Evolutionary conservation across 2,797 vertebrate species (phyloP), one percentile per base, ranked within the genome.

Genomic region (Simalia tracyae): DNA sequence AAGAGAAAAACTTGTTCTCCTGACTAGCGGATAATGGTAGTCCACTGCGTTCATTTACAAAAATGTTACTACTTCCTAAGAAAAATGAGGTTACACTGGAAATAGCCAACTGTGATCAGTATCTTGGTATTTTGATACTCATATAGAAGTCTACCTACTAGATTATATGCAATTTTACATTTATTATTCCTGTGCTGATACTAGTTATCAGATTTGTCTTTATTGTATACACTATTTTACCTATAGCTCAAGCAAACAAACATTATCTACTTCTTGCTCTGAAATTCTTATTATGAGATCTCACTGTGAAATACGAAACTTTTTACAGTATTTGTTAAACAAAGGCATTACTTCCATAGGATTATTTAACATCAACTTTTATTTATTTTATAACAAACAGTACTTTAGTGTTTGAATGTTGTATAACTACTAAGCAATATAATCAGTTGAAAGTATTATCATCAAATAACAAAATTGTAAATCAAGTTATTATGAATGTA

Each of bases 301-400:
- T 81, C 76, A 81, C 24, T 81, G 76, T 42, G 46, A 81, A 81
- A 81, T 81, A 46, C 22, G 46, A 81, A 81, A 24, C 19, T 11
- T 81, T 81, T 46, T 26, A 46, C 19, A 1, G 36, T 81, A 24
- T 81, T 81, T 24, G 9, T 46, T 24, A 81, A 81, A 46, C 9
- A 81, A 46, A 46, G 3, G 46, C 72, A 81, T 81, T 46, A 42
- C 9, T 46, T 81, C 42, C 19, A 46, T 81, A 81, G 4, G 9
- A 46, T 81, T 81, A 24, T 46, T 46, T 81, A 81, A 24, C 0
- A 9, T 81, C 76, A 81, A 81, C 19, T 81, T 81, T 81, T 81
- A 59, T 76, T 17, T 92, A 63, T 76, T 92, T 92, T 87, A 66
- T 89, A 94, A 95, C 91, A 92, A 0, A 84, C 76, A 28, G 9